phyloP scores from a whole-genome alignment of 2,888 invertebrate species.

The Caenorhabditis uteleia region DNA sequence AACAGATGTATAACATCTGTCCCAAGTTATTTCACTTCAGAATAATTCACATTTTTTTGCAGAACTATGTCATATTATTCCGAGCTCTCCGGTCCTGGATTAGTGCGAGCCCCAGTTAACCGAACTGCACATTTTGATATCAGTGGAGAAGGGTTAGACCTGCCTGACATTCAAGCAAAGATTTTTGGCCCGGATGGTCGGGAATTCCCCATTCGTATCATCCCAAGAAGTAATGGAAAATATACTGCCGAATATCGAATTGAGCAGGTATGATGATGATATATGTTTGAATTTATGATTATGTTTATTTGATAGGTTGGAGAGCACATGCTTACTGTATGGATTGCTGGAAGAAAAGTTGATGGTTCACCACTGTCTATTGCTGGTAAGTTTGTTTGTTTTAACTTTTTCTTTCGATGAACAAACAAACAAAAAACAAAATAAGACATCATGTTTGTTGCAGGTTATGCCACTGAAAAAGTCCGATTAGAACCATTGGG shows the following conservation, averaged over 20 bases:
- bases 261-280: slow-evolving; percentile 74
- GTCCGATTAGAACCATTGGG: slow-evolving; percentile 93
- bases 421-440: slow-evolving; percentile 4
- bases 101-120: slow-evolving; percentile 77
- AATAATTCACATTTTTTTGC: slow-evolving; percentile 5
- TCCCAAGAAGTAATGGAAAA: slow-evolving; percentile 82
- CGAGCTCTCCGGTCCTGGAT: slow-evolving; percentile 69
- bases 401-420: slow-evolving; percentile 1
- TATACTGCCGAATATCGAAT: slow-evolving; percentile 87
- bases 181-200: slow-evolving; percentile 81
- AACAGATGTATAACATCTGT: too few species aligned
- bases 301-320: slow-evolving; percentile 54
- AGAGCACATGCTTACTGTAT: slow-evolving; percentile 88
- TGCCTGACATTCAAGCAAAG: slow-evolving; percentile 51
- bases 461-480: slow-evolving; percentile 77
- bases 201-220: slow-evolving; percentile 82
- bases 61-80: slow-evolving; percentile 57
- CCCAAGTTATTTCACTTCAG: too few species aligned
- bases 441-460: slow-evolving; percentile 72
- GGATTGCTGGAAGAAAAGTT: slow-evolving; percentile 83
- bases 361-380: slow-evolving; percentile 55
- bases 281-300: neutral
- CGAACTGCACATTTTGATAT: slow-evolving; percentile 49
- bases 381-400: too few species aligned
- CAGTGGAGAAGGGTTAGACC: slow-evolving; percentile 52